Base-by-base conservation (phyloP, 2,113 vertebrate species). In the Rhineura floridana region DNA sequence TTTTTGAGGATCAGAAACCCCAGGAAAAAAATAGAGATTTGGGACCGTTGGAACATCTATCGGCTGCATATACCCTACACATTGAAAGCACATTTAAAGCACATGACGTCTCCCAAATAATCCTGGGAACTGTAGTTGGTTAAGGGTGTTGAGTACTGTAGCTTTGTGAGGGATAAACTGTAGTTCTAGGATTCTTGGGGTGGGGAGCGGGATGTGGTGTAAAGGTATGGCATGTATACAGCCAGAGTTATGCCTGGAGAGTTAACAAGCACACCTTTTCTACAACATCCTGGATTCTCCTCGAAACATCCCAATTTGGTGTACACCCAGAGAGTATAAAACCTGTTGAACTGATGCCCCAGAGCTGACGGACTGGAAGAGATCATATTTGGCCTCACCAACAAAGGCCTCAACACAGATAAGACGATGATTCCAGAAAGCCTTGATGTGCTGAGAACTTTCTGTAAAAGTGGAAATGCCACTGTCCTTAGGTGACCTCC, bases 271-370 rank as follows among this genome's bases (percentile, higher is more conserved):
- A 13, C 28, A 42, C 11, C 86, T 85, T 67, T 90, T 90, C 92
- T 86, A 88, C 8, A 55, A 89, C 67, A 65, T 80, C 44, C 69
- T 81, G 1, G n/a, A 81, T 5, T 92, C 91, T 92, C 89, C 91
- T 92, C 65, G 77, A 87, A 90, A 76, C 83, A 77, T 86, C 81
- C 81, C 81, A 11, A 50, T 1, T 50, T 73, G 91, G 90, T 91
- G 79, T 28, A 81, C 77, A 77, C 85, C 87, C 88, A 89, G 48
- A 79, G 88, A 15, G 91, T 11, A 88, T 77, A 80, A 78, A 1
- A 84, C 50, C 25, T 95, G 92, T 90, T 76, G 89, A 93, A 93
- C 92, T 91, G 88, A 90, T 85, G 89, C 88, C 93, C 90, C 0
- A n/a, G 55, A 91, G 90, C 90, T 44, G 86, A 90, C 83, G 13